A percentile compares a stretch with the other conserved stretches of the same genome.
Evolutionary conservation across 92 coral and sea anemone species (phyloP).

Genomic region (Phymanthus crucifer): DNA sequence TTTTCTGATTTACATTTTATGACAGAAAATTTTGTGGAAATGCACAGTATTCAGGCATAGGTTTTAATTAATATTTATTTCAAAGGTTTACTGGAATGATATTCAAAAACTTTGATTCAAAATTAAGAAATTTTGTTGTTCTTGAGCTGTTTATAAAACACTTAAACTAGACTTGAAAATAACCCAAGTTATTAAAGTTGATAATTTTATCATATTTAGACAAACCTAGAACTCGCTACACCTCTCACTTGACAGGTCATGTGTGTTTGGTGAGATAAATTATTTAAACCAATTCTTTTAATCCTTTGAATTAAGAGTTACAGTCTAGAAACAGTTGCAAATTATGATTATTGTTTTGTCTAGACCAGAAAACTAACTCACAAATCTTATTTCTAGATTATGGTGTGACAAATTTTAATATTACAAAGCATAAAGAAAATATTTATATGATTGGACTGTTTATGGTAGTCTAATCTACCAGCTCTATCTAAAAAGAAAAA

Average conservation of each 20-base stretch:
- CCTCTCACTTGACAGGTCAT: background rate
- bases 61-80: too few relatives aligned
- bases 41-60: too few relatives aligned
- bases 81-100: too few relatives aligned
- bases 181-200: too few relatives aligned
- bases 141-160: too few relatives aligned
- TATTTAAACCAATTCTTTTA: background rate
- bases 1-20: too few relatives aligned
- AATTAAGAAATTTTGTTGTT: too few relatives aligned
- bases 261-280: background rate
- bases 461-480: background rate
- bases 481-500: background rate
- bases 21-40: too few relatives aligned
- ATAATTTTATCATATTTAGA: too few relatives aligned
- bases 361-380: background rate
- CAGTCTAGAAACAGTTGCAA: background rate
- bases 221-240: background rate
- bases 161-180: too few relatives aligned
- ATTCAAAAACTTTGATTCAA: too few relatives aligned
- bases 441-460: background rate
- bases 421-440: background rate
- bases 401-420: background rate
- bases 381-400: background rate
- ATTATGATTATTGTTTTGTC: background rate
- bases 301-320: background rate